A percentile compares a stretch with the other conserved stretches of the same genome.
Evolutionary conservation across 1,140 invertebrate genomes (phyloP).

Genomic region (Calosoma granatense): DNA sequence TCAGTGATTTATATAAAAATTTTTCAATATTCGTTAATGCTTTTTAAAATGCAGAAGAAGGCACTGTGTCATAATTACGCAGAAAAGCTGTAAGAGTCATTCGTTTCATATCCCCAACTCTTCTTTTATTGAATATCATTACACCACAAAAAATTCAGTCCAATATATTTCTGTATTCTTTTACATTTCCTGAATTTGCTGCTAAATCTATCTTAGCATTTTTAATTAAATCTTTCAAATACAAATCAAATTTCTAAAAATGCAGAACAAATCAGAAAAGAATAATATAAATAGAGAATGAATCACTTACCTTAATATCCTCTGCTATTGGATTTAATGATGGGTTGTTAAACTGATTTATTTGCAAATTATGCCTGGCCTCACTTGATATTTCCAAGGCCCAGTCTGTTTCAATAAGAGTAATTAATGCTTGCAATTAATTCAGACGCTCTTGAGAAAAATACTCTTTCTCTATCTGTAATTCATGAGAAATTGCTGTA

Average conservation of each 20-base stretch:
- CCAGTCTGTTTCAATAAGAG: constrained; percentile 19
- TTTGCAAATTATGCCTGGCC: constrained; percentile 23
- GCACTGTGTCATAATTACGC: no score
- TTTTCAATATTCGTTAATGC: constrained; percentile 18
- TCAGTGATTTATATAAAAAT: constrained; percentile 14
- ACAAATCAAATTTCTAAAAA: neutral
- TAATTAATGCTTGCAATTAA: constrained; percentile 14
- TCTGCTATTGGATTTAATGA: constrained; percentile 24
- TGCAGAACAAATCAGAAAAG: constrained; percentile 6
- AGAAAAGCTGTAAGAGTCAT: no score
- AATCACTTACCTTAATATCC: constrained; percentile 25
- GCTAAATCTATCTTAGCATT: neutral
- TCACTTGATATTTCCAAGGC: constrained; percentile 18
- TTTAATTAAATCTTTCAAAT: neutral
- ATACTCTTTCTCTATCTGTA: neutral
- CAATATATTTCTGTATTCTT: constrained; percentile 11
- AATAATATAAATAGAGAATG: no score
- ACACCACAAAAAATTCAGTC: no score
- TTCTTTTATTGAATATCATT: no score
- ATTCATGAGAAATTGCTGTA: neutral
- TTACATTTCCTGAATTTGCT: constrained; percentile 5
- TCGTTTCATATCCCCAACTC: no score
- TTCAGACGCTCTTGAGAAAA: constrained; percentile 1
- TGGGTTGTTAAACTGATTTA: constrained; percentile 27
- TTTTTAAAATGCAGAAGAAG: no score